Evolutionary conservation across 1,140 invertebrate species (phyloP).

Genomic region (Drosophila lacertosa): DNA sequence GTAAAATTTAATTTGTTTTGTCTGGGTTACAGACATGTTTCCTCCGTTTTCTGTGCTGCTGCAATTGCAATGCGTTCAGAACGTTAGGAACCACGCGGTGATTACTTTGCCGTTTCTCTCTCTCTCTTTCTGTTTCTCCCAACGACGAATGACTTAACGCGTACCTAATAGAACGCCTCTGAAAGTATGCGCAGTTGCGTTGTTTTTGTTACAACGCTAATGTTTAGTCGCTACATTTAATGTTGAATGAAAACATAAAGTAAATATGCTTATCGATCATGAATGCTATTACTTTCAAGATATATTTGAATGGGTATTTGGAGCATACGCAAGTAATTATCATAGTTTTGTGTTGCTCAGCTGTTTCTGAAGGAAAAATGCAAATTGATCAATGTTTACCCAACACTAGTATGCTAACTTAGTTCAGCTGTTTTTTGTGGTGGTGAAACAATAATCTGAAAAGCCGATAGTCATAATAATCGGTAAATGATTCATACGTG

Average conservation of each 20-base stretch:
- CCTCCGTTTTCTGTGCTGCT: slow-evolving; percentile 34
- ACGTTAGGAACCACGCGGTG: slow-evolving; percentile 60
- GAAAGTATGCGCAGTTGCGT: slow-evolving; percentile 34
- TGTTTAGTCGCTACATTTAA: not conserved
- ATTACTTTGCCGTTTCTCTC: slow-evolving; percentile 64
- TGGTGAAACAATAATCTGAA: not conserved
- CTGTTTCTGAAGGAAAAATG: slow-evolving; percentile 21
- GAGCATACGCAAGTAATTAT: slow-evolving; percentile 3
- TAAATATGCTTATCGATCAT: slow-evolving; percentile 14
- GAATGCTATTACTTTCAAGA: not conserved
- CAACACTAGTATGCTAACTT: slow-evolving; percentile 1
- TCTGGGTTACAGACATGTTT: slow-evolving; percentile 72
- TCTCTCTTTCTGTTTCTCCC: slow-evolving; percentile 17
- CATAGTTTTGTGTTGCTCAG: slow-evolving; percentile 16
- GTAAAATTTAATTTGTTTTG: slow-evolving; percentile 82
- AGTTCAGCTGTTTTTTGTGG: slow-evolving; percentile 25
- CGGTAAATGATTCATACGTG: not conserved
- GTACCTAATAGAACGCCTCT: slow-evolving; percentile 19
- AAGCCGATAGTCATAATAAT: no score
- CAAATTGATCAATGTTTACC: slow-evolving; percentile 1
- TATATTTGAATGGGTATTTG: not conserved
- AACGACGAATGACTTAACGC: not conserved
- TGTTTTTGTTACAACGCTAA: slow-evolving; percentile 1
- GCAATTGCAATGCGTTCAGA: slow-evolving; percentile 58
- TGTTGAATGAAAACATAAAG: not conserved